Evolutionary conservation across 2,113 vertebrate genomes (phyloP).

Genomic region (Prietella phreatophila): DNA sequence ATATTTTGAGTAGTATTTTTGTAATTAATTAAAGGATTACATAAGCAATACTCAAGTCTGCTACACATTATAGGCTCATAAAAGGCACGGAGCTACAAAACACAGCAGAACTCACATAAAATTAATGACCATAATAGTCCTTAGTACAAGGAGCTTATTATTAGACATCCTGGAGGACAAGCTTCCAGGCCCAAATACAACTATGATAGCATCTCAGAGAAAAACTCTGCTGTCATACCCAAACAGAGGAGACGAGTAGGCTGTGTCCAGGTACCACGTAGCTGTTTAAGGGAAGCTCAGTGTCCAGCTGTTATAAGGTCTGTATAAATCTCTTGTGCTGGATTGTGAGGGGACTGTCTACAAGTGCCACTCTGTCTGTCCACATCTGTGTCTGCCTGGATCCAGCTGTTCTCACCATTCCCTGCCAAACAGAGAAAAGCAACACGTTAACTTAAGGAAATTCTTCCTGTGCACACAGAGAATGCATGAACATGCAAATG

Average conservation of each 20-base stretch:
- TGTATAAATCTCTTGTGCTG: conserved; percentile 55
- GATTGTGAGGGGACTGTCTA: conserved; percentile 52
- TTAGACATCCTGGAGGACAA: background rate
- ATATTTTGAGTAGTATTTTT: background rate
- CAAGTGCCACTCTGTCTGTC: conserved; percentile 55
- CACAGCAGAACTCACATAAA: background rate
- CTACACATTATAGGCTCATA: background rate
- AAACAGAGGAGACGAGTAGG: conserved; percentile 48
- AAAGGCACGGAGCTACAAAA: background rate
- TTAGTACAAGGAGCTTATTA: background rate
- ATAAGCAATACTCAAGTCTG: background rate
- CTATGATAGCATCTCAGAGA: background rate
- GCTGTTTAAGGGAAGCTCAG: conserved; percentile 58
- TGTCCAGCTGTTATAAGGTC: conserved; percentile 49
- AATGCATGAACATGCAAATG: background rate
- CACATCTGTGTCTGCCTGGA: conserved; percentile 60
- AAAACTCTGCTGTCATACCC: conserved; percentile 57
- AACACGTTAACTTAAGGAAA: background rate
- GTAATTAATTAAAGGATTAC: background rate
- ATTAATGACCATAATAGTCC: background rate
- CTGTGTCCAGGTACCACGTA: conserved; percentile 50
- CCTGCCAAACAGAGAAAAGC: conserved; percentile 56
- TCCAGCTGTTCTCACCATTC: conserved; percentile 67
- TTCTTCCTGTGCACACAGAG: background rate
- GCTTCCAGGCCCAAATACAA: background rate